Percentiles rank a stretch among this genome's conserved stretches.
phyloP scores from a whole-genome alignment of 2,888 invertebrate species.

The Polia nebulosa region DNA sequence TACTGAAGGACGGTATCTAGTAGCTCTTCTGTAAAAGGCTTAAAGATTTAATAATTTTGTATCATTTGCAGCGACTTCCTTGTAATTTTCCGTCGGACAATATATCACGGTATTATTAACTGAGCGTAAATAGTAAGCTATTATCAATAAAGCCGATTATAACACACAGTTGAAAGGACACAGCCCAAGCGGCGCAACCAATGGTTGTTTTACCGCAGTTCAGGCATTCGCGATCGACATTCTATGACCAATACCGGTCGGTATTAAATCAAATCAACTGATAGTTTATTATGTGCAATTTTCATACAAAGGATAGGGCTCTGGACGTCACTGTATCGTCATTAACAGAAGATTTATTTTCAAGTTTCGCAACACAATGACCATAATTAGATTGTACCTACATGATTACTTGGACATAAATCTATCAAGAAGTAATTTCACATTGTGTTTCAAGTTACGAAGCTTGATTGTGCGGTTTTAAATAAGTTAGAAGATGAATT shows the following conservation, averaged over 20 bases:
- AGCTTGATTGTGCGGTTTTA: conserved; percentile 42
- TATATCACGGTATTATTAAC: conserved; percentile 42
- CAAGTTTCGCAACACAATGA: conserved; percentile 55
- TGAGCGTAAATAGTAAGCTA: conserved; percentile 52
- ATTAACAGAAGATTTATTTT: conserved; percentile 60
- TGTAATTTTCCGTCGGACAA: conserved; percentile 51
- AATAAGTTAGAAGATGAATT: conserved; percentile 17
- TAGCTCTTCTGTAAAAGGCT: not conserved
- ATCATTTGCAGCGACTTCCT: conserved; percentile 35
- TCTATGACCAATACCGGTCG: conserved; percentile 69
- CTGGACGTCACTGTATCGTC: conserved; percentile 51
- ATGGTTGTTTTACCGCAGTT: conserved; percentile 58
- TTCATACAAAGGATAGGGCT: conserved; percentile 70
- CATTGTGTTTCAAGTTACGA: conserved; percentile 29
- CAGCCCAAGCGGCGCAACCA: conserved; percentile 66
- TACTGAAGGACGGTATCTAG: not conserved
- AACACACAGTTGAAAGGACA: conserved; percentile 72
- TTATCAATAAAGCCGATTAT: conserved; percentile 63
- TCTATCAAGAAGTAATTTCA: conserved; percentile 51
- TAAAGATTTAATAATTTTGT: conserved; percentile 9
- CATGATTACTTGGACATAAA: conserved; percentile 54
- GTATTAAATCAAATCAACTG: conserved; percentile 66
- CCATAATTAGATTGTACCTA: conserved; percentile 57
- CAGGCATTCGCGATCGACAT: conserved; percentile 70
- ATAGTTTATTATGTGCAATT: conserved; percentile 68